Evolutionary conservation across 2,888 invertebrate genomes (phyloP).

Genomic region (Athalia rosae): DNA sequence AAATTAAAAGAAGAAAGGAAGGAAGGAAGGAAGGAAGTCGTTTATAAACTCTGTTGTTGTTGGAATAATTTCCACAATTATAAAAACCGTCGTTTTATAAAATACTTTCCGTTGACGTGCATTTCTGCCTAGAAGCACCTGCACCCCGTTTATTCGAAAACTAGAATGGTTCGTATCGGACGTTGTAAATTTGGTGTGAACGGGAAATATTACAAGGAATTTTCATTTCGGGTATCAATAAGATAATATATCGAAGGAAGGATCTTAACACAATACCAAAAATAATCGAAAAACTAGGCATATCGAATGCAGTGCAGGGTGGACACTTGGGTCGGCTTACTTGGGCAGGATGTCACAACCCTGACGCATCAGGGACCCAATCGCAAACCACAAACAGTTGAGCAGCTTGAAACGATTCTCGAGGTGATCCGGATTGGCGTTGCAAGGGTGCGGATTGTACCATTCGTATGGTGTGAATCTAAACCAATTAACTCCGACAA

Average conservation of each 20-base stretch:
- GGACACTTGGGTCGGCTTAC: conserved; percentile 77
- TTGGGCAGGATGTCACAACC: conserved; percentile 96
- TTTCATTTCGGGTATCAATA: neutral
- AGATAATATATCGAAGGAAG: neutral
- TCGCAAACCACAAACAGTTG: conserved; percentile 98
- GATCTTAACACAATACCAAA: neutral
- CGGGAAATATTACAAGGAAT: neutral
- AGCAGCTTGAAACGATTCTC: conserved; percentile 94
- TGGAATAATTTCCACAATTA: no score
- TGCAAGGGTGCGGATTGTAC: conserved; percentile 92
- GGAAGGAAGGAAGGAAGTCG: no score
- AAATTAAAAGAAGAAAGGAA: no score
- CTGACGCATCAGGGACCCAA: conserved; percentile 96
- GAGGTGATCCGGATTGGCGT: conserved; percentile 86
- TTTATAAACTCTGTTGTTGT: no score
- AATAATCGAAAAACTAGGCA: conserved; percentile 23
- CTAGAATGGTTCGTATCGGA: neutral
- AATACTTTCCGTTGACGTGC: conserved; percentile 38
- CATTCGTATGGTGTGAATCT: conserved; percentile 98
- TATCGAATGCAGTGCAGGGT: conserved; percentile 19
- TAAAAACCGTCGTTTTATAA: no score
- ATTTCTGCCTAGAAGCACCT: conserved; percentile 10
- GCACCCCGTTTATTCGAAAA: neutral
- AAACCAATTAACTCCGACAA: conserved; percentile 61
- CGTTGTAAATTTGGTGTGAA: neutral